These are phyloP conservation scores for Eilema sororculum DNA, from an alignment of 2,888 invertebrate species.

Conservation along the genomic window DNA sequence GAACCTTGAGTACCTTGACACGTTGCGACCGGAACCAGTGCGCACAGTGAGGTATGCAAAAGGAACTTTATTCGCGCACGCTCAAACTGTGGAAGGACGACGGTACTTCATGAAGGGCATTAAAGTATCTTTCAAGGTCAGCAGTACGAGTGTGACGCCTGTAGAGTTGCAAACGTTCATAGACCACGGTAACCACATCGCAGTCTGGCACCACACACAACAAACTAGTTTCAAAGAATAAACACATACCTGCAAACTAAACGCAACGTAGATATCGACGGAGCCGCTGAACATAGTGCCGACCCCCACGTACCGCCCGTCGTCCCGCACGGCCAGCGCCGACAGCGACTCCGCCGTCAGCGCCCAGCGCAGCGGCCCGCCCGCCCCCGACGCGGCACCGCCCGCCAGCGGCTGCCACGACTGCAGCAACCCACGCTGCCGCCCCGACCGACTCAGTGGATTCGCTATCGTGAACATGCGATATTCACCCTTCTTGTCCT, in stretches of 20 bases:
- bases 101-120: too few relatives aligned
- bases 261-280: constrained; percentile 95
- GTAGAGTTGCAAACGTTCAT: too few relatives aligned
- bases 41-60: too few relatives aligned
- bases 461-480: constrained; percentile 94
- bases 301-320: constrained; percentile 96
- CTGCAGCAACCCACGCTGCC: constrained; percentile 84
- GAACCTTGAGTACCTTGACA: too few relatives aligned
- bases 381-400: constrained; percentile 91
- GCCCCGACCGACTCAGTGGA: constrained; percentile 92
- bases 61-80: too few relatives aligned
- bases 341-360: constrained; percentile 92
- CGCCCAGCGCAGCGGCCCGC: constrained; percentile 88
- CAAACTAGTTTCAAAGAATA: too few relatives aligned
- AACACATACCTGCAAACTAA: constrained; percentile 92
- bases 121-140: too few relatives aligned
- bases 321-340: constrained; percentile 95
- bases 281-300: constrained; percentile 98
- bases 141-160: too few relatives aligned
- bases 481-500: constrained; percentile 88
- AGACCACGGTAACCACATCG: too few relatives aligned
- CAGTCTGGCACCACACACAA: too few relatives aligned
- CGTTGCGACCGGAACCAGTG: too few relatives aligned
- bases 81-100: too few relatives aligned
- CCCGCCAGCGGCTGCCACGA: constrained; percentile 88